Evolutionary conservation across 2,113 vertebrate species (phyloP).

Genomic region (Anser cygnoides): DNA sequence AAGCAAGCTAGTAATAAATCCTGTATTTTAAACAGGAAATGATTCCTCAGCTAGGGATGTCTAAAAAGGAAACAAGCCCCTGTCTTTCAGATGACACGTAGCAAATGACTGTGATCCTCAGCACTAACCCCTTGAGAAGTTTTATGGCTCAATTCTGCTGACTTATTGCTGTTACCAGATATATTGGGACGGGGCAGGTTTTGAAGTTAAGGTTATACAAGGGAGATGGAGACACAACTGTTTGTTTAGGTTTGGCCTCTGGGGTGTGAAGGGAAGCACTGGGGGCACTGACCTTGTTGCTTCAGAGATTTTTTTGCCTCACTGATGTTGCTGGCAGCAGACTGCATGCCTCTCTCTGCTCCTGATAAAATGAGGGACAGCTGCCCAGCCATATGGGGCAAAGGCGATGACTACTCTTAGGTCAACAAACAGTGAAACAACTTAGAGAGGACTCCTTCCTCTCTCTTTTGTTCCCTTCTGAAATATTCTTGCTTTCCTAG

Average conservation of each 20-base stretch:
- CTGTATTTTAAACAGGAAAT: constrained; percentile 40
- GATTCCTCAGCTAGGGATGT: background rate
- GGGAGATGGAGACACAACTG: background rate
- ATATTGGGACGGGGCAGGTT: background rate
- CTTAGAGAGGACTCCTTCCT: background rate
- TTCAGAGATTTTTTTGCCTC: background rate
- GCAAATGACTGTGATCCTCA: background rate
- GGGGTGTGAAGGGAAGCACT: constrained; percentile 10
- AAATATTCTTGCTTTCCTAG: background rate
- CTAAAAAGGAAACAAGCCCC: background rate
- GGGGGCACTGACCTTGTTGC: background rate
- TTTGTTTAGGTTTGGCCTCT: constrained; percentile 14
- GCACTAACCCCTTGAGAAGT: background rate
- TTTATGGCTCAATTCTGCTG: background rate
- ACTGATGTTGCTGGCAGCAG: background rate
- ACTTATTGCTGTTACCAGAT: background rate
- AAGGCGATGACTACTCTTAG: background rate
- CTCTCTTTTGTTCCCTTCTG: background rate
- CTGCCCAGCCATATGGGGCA: background rate
- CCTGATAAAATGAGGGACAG: background rate
- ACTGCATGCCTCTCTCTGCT: background rate
- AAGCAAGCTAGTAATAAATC: constrained; percentile 20
- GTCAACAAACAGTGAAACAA: background rate
- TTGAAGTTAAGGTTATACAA: background rate
- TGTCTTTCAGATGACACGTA: background rate